Evolutionary conservation across 2,797 vertebrate genomes (phyloP).

Genomic region (Acrossocheilus wenchowensis): DNA sequence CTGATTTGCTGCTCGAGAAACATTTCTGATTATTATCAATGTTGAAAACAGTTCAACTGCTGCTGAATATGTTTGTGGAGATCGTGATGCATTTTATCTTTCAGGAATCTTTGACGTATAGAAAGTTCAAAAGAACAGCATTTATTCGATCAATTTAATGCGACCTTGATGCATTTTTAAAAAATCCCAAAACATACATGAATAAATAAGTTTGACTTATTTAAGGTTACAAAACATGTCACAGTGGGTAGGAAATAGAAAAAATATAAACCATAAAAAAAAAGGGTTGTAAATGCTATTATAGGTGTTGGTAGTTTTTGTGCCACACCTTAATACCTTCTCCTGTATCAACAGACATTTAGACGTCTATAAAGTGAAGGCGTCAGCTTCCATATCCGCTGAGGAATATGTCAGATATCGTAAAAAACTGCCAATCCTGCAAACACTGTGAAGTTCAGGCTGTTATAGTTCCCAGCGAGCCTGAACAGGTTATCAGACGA

Average conservation of each 20-base stretch:
- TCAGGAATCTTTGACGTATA: neutral
- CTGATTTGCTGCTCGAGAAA: neutral
- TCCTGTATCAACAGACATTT: slow-evolving; percentile 74
- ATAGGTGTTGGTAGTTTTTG: slow-evolving; percentile 2
- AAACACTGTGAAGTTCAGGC: neutral
- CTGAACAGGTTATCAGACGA: neutral
- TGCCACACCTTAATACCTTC: slow-evolving; percentile 78
- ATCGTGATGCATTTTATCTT: neutral
- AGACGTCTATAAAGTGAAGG: slow-evolving; percentile 62
- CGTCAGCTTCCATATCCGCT: slow-evolving; percentile 71
- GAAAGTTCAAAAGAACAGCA: neutral
- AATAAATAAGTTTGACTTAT: neutral
- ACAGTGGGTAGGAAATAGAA: neutral
- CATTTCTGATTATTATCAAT: neutral
- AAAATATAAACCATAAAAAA: neutral
- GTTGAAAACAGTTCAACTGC: neutral
- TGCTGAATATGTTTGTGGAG: neutral
- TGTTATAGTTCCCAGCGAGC: neutral
- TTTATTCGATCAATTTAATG: neutral
- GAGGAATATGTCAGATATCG: slow-evolving; percentile 60
- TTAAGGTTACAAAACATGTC: neutral
- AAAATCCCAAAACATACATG: neutral
- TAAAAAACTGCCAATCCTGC: slow-evolving; percentile 58
- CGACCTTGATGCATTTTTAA: neutral
- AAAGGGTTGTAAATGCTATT: neutral